These are phyloP conservation scores for Dendroctonus valens DNA, from an alignment of 1,140 invertebrate genomes.

Conservation along the genomic window DNA sequence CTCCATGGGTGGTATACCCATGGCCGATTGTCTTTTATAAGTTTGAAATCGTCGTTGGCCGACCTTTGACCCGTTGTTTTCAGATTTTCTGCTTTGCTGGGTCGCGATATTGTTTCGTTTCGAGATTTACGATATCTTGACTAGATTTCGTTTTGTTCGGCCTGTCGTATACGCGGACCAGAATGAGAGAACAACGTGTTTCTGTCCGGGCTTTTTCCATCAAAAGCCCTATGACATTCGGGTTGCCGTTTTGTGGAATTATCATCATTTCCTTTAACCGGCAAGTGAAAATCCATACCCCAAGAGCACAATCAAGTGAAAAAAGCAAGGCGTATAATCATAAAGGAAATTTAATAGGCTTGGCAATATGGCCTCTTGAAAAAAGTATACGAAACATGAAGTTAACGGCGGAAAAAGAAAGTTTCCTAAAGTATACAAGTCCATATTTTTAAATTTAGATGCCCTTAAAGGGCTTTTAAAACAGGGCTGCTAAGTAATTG, in stretches of 20 bases:
- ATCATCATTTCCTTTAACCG: too few relatives aligned
- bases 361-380: background rate
- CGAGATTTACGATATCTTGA: constrained; percentile 22
- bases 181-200: too few relatives aligned
- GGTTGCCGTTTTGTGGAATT: too few relatives aligned
- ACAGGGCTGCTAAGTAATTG: constrained; percentile 24
- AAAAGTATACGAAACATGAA: constrained; percentile 27
- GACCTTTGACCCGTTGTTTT: constrained; percentile 24
- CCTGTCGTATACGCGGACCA: background rate
- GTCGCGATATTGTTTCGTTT: constrained; percentile 20
- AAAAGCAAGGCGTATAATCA: too few relatives aligned
- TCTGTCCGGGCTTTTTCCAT: too few relatives aligned
- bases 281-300: too few relatives aligned
- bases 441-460: constrained; percentile 30
- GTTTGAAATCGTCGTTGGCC: constrained; percentile 11
- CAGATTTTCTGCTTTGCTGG: constrained; percentile 25
- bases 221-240: too few relatives aligned
- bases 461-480: constrained; percentile 22
- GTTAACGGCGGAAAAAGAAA: constrained; percentile 21
- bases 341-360: too few relatives aligned
- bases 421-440: constrained; percentile 23
- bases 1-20: constrained; percentile 29
- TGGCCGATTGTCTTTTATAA: constrained; percentile 27
- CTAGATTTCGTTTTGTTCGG: constrained; percentile 3
- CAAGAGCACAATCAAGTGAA: too few relatives aligned